These are phyloP conservation scores for Adelosebastes latens DNA, from an alignment of 2,797 vertebrate genomes.

Conservation along the genomic window DNA sequence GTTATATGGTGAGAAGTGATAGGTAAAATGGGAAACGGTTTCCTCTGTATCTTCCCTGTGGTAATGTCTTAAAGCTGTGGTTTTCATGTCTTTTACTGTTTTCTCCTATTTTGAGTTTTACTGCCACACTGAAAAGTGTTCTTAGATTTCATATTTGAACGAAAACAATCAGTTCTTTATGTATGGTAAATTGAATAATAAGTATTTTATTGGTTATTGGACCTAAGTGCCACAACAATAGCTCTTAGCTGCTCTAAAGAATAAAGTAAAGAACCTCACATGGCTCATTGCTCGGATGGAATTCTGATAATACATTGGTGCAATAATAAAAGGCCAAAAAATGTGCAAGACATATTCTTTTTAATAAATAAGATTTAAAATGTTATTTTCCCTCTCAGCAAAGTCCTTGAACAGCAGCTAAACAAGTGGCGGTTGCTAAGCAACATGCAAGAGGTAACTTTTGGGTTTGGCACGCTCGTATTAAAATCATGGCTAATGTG, in stretches of 20 bases:
- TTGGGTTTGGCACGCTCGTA: conserved; percentile 33
- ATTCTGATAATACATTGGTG: conserved; percentile 32
- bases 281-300: conserved; percentile 11
- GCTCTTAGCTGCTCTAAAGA: conserved; percentile 11
- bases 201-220: conserved; percentile 25
- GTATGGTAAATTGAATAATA: conserved; percentile 32
- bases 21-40: conserved; percentile 36
- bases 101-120: conserved; percentile 11
- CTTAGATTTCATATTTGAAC: conserved; percentile 15
- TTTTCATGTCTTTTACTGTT: conserved; percentile 26
- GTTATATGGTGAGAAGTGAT: conserved; percentile 43
- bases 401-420: conserved; percentile 50
- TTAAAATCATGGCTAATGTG: conserved; percentile 37
- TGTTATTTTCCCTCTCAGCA: conserved; percentile 19
- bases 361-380: conserved; percentile 51
- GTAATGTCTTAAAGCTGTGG: conserved; percentile 46
- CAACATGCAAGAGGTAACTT: conserved; percentile 43
- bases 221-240: conserved; percentile 13
- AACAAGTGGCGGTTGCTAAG: conserved; percentile 63
- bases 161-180: conserved; percentile 10
- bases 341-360: conserved; percentile 26
- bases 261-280: conserved; percentile 6
- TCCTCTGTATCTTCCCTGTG: conserved; percentile 37
- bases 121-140: conserved; percentile 17
- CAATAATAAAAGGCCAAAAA: conserved; percentile 36